Conservation (phyloP, 2,888 invertebrate species). For the Lutraria lutraria region DNA sequence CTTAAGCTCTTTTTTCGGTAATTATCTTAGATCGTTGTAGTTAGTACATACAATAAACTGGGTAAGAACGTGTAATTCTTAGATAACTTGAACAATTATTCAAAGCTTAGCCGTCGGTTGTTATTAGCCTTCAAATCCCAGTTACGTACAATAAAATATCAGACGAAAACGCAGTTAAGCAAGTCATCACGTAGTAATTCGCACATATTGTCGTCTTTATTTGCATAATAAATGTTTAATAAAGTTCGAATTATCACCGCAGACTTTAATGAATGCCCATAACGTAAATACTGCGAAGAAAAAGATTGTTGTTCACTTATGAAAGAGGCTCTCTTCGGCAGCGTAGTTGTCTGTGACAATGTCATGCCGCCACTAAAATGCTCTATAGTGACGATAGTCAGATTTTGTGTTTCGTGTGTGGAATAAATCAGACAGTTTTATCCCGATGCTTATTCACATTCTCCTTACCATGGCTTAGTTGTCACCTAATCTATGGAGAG, state of each 20-base stretch:
- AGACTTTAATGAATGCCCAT: neutral
- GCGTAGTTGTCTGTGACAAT: neutral
- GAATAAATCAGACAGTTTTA: conserved; percentile 1
- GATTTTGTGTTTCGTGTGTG: neutral
- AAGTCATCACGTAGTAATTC: neutral
- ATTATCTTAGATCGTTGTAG: no score
- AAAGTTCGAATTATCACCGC: neutral
- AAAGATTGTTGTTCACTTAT: neutral
- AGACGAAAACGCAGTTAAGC: no score
- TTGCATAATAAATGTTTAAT: neutral
- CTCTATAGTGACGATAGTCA: neutral
- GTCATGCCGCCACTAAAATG: neutral
- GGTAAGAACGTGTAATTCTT: no score
- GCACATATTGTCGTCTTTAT: neutral
- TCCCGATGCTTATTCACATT: neutral
- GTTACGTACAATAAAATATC: no score
- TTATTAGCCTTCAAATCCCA: no score
- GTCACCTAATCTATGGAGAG: neutral
- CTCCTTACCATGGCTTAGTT: neutral
- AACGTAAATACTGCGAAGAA: neutral
- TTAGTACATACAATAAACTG: no score
- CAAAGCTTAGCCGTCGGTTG: no score
- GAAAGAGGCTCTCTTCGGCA: neutral
- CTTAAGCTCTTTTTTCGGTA: no score
- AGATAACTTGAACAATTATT: no score